Evolutionary conservation across 2,888 invertebrate genomes (phyloP).

Genomic region (Torymus texanus): DNA sequence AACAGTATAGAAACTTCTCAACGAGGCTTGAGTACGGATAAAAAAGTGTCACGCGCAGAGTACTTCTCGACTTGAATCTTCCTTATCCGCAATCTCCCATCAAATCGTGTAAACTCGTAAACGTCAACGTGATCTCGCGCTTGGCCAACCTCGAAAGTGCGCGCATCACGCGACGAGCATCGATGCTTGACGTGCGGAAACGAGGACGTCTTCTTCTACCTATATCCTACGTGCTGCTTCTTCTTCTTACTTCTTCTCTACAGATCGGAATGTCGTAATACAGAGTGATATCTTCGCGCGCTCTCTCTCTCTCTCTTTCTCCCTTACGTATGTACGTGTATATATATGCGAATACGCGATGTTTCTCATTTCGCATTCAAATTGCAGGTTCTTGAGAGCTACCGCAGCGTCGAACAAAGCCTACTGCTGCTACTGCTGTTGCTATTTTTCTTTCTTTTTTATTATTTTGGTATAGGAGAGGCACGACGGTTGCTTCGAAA

Average conservation of each 20-base stretch:
- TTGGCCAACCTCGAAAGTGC: not conserved
- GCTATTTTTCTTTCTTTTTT: not conserved
- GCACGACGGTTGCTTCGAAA: not conserved
- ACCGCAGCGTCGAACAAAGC: constrained; percentile 19
- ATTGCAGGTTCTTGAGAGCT: constrained; percentile 28
- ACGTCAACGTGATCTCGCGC: constrained; percentile 1
- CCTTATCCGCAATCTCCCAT: not conserved
- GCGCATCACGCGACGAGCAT: constrained; percentile 7
- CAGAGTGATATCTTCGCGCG: too few relatives aligned
- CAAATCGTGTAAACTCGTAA: not conserved
- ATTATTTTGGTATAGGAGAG: not conserved
- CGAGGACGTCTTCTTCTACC: not conserved
- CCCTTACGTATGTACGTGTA: too few relatives aligned
- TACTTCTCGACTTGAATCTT: too few relatives aligned
- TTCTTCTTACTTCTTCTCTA: not conserved
- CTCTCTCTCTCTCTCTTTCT: too few relatives aligned
- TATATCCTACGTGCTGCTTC: not conserved
- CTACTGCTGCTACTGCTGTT: not conserved
- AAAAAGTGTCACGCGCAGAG: too few relatives aligned
- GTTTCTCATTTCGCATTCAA: constrained; percentile 40
- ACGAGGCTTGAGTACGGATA: too few relatives aligned
- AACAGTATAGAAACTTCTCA: too few relatives aligned
- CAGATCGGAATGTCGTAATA: not conserved
- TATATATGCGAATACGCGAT: not conserved
- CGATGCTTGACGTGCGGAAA: constrained; percentile 14